These are phyloP conservation scores for Oreortyx pictus DNA, from an alignment of 2,797 vertebrate species.

Conservation along the genomic window DNA sequence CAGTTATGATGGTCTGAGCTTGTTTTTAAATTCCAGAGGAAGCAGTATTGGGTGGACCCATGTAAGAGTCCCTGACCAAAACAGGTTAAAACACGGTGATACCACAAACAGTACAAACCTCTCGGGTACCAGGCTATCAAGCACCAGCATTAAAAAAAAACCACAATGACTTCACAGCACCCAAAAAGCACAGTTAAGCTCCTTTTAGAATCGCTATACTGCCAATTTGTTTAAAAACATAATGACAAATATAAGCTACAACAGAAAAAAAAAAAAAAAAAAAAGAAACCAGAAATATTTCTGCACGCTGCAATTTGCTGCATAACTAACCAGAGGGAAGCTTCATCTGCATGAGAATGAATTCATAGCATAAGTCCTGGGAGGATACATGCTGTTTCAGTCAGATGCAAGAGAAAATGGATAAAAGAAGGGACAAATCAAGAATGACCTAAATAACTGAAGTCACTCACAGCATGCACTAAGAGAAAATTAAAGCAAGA, in stretches of 20 bases:
- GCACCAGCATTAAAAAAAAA: neutral
- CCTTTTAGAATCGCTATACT: neutral
- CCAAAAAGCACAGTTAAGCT: neutral
- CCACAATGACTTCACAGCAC: neutral
- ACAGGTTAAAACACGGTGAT: fast-evolving
- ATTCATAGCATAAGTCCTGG: fast-evolving
- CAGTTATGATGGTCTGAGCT: neutral
- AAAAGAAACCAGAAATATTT: neutral
- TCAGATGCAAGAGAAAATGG: neutral
- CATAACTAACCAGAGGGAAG: neutral
- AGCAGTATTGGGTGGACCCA: neutral
- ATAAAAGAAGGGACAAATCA: neutral
- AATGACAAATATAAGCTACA: neutral
- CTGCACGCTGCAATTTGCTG: neutral
- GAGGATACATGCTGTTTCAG: neutral
- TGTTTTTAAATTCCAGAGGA: neutral
- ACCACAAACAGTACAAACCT: neutral
- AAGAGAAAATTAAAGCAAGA: neutral
- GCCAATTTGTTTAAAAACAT: neutral
- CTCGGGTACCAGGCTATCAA: neutral
- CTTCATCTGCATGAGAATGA: neutral
- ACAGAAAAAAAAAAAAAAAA: neutral
- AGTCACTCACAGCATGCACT: neutral
- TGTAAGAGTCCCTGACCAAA: neutral
- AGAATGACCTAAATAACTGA: neutral